These are phyloP conservation scores for Nemotelus pantherinus DNA, from an alignment of 2,888 invertebrate species.

Conservation along the genomic window DNA sequence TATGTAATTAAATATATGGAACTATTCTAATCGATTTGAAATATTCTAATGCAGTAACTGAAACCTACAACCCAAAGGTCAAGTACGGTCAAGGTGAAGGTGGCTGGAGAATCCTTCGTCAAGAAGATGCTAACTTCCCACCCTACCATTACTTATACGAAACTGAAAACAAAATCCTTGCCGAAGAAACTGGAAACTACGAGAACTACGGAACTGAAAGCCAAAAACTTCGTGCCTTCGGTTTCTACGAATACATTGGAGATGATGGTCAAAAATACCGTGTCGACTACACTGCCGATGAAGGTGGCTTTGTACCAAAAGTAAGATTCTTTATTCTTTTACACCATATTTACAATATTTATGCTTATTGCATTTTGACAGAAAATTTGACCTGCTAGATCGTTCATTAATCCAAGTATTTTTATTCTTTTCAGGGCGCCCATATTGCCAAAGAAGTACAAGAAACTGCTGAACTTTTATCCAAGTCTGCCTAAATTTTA, in stretches of 20 bases:
- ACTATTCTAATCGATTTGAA: too few species aligned
- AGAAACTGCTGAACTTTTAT: slow-evolving; percentile 72
- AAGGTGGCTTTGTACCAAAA: slow-evolving; percentile 63
- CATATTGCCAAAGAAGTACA: slow-evolving; percentile 69
- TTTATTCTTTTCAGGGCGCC: slow-evolving; percentile 52
- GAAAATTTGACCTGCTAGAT: background rate
- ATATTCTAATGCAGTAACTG: background rate
- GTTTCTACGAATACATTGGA: slow-evolving; percentile 72
- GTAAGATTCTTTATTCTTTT: slow-evolving; percentile 46
- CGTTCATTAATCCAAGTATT: background rate
- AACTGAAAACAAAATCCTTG: slow-evolving; percentile 67
- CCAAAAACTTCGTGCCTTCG: slow-evolving; percentile 67
- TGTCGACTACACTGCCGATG: slow-evolving; percentile 66
- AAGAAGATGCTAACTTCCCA: slow-evolving; percentile 60
- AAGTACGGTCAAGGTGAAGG: slow-evolving; percentile 53
- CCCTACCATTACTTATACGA: slow-evolving; percentile 61
- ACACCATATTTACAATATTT: background rate
- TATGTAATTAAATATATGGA: too few species aligned
- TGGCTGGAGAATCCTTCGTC: slow-evolving; percentile 62
- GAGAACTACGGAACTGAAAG: slow-evolving; percentile 65
- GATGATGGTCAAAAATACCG: slow-evolving; percentile 66
- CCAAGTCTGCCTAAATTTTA: slow-evolving; percentile 53
- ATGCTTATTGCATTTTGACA: background rate
- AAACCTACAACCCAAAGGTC: slow-evolving; percentile 20
- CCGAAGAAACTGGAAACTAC: slow-evolving; percentile 66